phyloP scores from a whole-genome alignment of 1,140 invertebrate species.

The Aleiodes sp. region DNA sequence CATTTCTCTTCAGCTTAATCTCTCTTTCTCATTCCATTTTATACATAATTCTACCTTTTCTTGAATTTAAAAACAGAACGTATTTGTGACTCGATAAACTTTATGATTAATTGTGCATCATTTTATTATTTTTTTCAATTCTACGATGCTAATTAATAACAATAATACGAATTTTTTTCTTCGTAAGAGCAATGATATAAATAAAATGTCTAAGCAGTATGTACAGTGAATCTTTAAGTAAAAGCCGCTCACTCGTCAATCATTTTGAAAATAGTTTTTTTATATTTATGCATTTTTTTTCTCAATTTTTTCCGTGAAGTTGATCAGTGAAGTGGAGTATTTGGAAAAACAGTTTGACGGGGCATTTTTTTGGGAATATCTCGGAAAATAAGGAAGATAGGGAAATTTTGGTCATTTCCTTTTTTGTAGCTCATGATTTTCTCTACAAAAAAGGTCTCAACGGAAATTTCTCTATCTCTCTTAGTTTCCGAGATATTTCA shows the following conservation, averaged over 20 bases:
- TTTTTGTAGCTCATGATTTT: too few relatives aligned
- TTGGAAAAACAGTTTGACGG: too few relatives aligned
- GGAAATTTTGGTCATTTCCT: too few relatives aligned
- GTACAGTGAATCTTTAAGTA: conserved; percentile 63
- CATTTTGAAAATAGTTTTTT: conserved; percentile 18
- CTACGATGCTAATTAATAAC: conserved; percentile 54
- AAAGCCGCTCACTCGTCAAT: conserved; percentile 56
- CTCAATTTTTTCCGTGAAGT: too few relatives aligned
- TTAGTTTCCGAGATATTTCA: too few relatives aligned
- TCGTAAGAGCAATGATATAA: conserved; percentile 62
- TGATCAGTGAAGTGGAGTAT: too few relatives aligned
- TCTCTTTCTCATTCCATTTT: conserved; percentile 17
- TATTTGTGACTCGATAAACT: conserved; percentile 28
- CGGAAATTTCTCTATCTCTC: too few relatives aligned
- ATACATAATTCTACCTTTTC: conserved; percentile 27
- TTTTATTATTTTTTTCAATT: conserved; percentile 22
- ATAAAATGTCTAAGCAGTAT: conserved; percentile 65
- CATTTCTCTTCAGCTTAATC: conserved; percentile 33
- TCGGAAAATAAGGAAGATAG: too few relatives aligned
- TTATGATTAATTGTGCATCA: conserved; percentile 37
- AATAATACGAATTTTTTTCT: conserved; percentile 58
- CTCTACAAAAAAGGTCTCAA: too few relatives aligned
- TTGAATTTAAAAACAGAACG: conserved; percentile 8
- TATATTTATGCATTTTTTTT: too few relatives aligned
- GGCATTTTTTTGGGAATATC: too few relatives aligned